phyloP scores from a whole-genome alignment of 2,113 vertebrate species.

The Bucco capensis region DNA sequence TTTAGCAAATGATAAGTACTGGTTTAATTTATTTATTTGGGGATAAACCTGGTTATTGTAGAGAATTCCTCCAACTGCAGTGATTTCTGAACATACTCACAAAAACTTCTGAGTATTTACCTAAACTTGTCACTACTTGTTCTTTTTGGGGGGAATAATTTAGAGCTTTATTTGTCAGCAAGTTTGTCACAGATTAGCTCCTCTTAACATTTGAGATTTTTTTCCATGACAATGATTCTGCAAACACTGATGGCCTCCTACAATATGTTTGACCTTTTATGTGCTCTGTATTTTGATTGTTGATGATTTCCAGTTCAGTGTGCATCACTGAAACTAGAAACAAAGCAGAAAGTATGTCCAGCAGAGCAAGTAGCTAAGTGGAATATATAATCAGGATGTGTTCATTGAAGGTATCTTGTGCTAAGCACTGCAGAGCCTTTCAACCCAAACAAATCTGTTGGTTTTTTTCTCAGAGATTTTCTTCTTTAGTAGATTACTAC shows the following conservation, averaged over 20 bases:
- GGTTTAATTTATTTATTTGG: not conserved
- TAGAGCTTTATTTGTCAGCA: not conserved
- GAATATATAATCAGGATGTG: not conserved
- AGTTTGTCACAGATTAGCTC: not conserved
- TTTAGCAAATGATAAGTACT: not conserved
- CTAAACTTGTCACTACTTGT: not conserved
- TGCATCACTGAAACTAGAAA: not conserved
- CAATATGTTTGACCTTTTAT: not conserved
- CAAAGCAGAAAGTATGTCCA: not conserved
- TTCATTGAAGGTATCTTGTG: not conserved
- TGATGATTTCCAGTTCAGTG: not conserved
- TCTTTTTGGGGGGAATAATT: not conserved
- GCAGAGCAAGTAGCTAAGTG: not conserved
- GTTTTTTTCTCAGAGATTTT: not conserved
- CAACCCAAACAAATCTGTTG: not conserved
- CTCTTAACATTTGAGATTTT: not conserved
- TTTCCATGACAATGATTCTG: not conserved
- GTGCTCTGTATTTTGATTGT: not conserved
- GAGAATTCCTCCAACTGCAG: not conserved
- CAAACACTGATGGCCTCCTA: not conserved
- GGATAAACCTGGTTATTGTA: not conserved
- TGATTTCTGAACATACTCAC: not conserved
- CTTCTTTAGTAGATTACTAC: not conserved
- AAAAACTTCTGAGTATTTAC: not conserved
- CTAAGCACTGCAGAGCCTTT: not conserved